phyloP scores from a whole-genome alignment of 2,113 vertebrate genomes.

The Ammodramus savannarum region DNA sequence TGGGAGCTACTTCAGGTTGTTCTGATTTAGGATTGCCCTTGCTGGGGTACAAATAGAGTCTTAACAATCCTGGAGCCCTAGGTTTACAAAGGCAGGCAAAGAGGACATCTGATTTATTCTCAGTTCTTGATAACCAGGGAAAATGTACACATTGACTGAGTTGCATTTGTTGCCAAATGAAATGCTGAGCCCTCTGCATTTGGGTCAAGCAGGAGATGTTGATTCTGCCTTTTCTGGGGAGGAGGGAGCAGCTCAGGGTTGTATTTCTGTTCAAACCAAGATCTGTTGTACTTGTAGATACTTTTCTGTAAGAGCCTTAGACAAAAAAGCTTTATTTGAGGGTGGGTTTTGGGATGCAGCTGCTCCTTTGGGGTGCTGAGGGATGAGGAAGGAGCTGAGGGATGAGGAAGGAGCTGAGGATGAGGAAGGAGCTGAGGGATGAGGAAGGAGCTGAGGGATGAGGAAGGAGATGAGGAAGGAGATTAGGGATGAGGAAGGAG shows the following conservation, averaged over 20 bases:
- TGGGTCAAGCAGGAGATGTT: not conserved
- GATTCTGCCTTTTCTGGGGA: not conserved
- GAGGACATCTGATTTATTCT: not conserved
- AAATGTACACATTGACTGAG: accelerated
- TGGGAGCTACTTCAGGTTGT: not conserved
- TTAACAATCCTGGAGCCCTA: not conserved
- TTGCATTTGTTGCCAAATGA: not conserved
- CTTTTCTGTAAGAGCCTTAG: not conserved
- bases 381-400: not conserved
- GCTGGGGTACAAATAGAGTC: not conserved
- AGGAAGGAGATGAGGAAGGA: not conserved
- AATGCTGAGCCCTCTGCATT: not conserved
- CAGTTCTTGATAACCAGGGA: accelerated
- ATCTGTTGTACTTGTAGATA: not conserved
- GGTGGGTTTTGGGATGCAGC: not conserved
- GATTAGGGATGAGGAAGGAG: no score
- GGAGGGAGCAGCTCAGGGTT: not conserved
- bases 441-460: not conserved
- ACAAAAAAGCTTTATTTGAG: not conserved
- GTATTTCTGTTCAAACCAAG: not conserved
- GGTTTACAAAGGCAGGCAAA: not conserved
- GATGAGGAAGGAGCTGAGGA: not conserved
- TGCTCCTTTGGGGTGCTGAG: not conserved
- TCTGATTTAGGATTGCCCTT: not conserved
- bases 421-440: not conserved